These are phyloP conservation scores for Knipowitschia caucasica DNA, from an alignment of 2,797 vertebrate species.

Conservation along the genomic window DNA sequence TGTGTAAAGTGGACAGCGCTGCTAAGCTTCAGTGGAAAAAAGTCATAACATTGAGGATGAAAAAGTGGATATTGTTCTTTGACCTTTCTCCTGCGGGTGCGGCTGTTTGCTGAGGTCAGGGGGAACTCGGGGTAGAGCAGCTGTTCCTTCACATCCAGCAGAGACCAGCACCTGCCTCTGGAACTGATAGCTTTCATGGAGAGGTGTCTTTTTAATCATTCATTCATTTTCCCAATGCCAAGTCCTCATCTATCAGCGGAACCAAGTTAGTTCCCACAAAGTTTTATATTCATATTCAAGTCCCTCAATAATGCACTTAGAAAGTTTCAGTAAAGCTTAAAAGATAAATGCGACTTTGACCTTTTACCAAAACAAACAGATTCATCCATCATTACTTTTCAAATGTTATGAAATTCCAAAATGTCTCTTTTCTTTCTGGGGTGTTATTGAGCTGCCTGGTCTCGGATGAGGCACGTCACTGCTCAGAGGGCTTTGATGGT, in stretches of 20 bases:
- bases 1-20: no score
- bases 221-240: background rate
- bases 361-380: background rate
- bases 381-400: background rate
- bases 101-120: background rate
- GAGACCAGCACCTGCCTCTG: background rate
- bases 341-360: background rate
- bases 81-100: background rate
- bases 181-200: background rate
- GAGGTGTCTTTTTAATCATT: constrained; percentile 1
- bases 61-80: background rate
- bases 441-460: background rate
- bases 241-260: background rate
- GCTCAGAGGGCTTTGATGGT: constrained; percentile 1
- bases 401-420: background rate
- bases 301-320: no score
- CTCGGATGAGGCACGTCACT: background rate
- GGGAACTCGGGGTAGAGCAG: background rate
- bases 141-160: background rate
- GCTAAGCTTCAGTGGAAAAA: no score
- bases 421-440: background rate
- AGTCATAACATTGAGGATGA: no score
- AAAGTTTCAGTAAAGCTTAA: background rate
- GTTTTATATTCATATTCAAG: no score
- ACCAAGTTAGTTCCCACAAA: background rate